Evolutionary conservation across 1,140 invertebrate species (phyloP), one percentile per base, ranked within the genome.

Genomic region (Drosophila chauvacae): DNA sequence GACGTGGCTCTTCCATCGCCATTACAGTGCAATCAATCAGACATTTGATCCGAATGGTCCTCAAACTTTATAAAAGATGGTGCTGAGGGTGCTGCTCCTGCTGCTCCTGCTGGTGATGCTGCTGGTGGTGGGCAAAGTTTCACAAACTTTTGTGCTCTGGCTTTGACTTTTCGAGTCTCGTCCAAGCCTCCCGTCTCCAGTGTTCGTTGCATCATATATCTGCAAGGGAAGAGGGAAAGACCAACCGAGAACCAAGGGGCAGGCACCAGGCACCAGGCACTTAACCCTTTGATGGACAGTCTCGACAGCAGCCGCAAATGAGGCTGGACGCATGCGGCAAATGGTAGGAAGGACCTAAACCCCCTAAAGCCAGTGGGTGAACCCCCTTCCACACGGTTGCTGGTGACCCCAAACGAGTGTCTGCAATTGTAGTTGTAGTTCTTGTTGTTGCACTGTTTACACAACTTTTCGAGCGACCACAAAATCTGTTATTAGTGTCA

Each of bases 401-500:
- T 23, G 50, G 30, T 53, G 50, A 53, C 50, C 51, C 51, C 51
- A 55, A 55, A 55, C 51, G 18, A 71, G 30, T 20, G 42, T 18
- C 20, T 39, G 42, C 42, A 56, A 63, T 63, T 58, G 61, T 42
- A 48, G 56, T 48, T 55, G 70, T 42, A 48, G 60, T 48, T 55
- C 5, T 7, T 26, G 45, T 47, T 48, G 64, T 57, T 71, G 61
- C 82, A 68, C 69, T 82, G 75, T 81, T 86, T 87, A 86, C 78
- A 86, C 79, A 86, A 86, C 79, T 86, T 86, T 83, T 79, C 63
- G 74, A 73, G 82, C 79, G 77, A 71, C 82, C 82, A 77, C 79
- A 86, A 86, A 85, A 86, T 86, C 82, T 86, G 82, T 86, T 86
- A 86, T 86, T 86, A 86, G 82, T 86, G 79, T 86, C 82, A 87